A percentile compares a stretch with the other conserved stretches of the same genome.
Evolutionary conservation across 2,113 vertebrate species (phyloP).

Genomic region (Rhinoptilus africanus): DNA sequence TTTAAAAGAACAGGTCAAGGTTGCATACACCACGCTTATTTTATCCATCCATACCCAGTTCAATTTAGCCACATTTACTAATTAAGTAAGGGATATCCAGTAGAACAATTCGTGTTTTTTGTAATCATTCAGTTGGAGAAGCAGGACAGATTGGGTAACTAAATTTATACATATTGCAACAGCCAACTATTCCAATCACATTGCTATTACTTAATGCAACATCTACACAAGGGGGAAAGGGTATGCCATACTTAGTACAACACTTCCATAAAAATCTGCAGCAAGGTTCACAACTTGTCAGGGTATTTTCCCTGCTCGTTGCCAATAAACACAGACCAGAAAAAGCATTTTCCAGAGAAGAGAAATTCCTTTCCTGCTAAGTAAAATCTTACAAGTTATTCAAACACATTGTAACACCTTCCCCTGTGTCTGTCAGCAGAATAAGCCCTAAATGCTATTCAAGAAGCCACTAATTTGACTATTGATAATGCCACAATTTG

Average conservation of each 20-base stretch:
- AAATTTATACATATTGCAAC: background rate
- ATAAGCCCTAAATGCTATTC: background rate
- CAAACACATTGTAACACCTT: background rate
- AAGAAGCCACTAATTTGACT: background rate
- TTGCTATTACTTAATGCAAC: background rate
- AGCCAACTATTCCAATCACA: background rate
- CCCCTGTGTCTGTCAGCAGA: background rate
- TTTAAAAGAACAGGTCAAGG: background rate
- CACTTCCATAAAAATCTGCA: background rate
- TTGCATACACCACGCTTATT: background rate
- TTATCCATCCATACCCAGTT: background rate
- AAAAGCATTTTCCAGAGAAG: background rate
- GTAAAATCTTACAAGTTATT: background rate
- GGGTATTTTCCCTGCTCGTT: background rate
- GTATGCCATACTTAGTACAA: background rate
- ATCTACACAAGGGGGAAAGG: background rate
- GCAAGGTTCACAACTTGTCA: background rate
- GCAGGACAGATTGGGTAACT: background rate
- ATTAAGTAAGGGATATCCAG: background rate
- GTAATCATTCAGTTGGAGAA: background rate
- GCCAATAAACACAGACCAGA: background rate
- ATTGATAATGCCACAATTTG: background rate
- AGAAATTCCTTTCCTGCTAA: background rate
- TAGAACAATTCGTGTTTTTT: background rate
- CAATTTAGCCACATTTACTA: background rate